Evolutionary conservation across 2,113 vertebrate species (phyloP).

Genomic region (Anhinga anhinga): DNA sequence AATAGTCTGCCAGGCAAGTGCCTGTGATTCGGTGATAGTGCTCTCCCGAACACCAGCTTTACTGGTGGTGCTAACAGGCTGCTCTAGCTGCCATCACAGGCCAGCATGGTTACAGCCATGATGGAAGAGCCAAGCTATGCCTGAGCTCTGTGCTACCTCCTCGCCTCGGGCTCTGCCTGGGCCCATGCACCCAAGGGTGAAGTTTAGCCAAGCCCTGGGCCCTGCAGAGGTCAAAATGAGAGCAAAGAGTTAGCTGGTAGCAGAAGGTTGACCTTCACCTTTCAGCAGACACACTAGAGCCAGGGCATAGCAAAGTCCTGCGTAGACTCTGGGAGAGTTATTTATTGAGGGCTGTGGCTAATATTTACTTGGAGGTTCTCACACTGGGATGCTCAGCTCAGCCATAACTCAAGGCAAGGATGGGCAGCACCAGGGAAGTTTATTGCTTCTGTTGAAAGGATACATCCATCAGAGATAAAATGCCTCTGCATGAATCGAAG

Average conservation of each 20-base stretch:
- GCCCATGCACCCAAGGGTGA: background rate
- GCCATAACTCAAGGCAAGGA: conserved; percentile 48
- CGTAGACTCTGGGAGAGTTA: background rate
- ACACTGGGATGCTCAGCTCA: background rate
- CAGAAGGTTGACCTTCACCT: background rate
- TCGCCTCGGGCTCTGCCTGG: background rate
- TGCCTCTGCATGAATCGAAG: conserved; percentile 73
- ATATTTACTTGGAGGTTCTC: conserved; percentile 36
- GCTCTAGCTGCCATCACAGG: background rate
- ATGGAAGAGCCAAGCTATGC: background rate
- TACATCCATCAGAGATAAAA: conserved; percentile 80
- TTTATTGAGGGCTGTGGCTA: background rate
- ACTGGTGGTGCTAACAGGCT: background rate
- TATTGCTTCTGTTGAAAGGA: conserved; percentile 73
- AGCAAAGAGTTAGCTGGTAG: background rate
- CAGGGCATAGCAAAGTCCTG: background rate
- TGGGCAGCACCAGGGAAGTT: conserved; percentile 1
- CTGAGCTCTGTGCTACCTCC: background rate
- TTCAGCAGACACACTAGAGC: background rate
- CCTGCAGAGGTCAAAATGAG: background rate
- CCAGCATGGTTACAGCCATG: rapidly evolving
- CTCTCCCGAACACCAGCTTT: background rate
- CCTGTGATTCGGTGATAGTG: background rate
- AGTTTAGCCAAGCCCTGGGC: background rate
- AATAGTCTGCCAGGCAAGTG: background rate